Evolutionary conservation across 2,113 vertebrate genomes (phyloP).

Genomic region (Protobothrops mucrosquamatus): DNA sequence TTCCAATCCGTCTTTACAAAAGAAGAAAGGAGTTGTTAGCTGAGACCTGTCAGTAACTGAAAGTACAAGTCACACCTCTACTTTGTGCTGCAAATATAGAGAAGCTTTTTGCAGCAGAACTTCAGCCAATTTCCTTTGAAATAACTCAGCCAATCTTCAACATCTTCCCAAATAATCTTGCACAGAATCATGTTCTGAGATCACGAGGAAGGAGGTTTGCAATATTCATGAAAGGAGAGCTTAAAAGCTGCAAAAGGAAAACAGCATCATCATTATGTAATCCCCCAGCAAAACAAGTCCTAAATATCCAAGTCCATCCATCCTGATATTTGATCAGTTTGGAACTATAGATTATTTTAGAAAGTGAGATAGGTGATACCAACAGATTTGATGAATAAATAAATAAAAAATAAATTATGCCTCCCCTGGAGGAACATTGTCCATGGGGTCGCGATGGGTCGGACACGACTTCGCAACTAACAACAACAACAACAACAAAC

Average conservation of each 20-base stretch:
- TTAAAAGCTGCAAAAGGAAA: constrained; percentile 45
- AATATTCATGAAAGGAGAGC: not conserved
- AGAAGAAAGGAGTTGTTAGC: constrained; percentile 62
- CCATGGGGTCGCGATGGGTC: no score
- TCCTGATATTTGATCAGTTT: not conserved
- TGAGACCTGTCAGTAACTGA: constrained; percentile 61
- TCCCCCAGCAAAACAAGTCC: constrained; percentile 32
- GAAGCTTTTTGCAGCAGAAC: not conserved
- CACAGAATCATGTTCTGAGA: not conserved
- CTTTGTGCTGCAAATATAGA: constrained; percentile 41
- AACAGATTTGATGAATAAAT: not conserved
- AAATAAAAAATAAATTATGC: not conserved
- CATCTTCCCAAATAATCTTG: not conserved
- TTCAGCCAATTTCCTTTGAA: not conserved
- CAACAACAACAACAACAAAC: no score
- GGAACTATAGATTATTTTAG: not conserved
- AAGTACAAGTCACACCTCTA: constrained; percentile 41
- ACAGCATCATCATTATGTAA: constrained; percentile 40
- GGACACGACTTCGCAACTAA: no score
- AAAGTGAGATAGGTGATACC: not conserved
- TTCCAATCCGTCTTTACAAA: constrained; percentile 52
- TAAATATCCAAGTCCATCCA: not conserved
- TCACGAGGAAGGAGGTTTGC: constrained; percentile 20
- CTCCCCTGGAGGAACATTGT: not conserved
- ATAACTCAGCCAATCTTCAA: constrained; percentile 34